Conservation (phyloP, 2,797 vertebrate species). For the Syngnathus rostellatus region DNA sequence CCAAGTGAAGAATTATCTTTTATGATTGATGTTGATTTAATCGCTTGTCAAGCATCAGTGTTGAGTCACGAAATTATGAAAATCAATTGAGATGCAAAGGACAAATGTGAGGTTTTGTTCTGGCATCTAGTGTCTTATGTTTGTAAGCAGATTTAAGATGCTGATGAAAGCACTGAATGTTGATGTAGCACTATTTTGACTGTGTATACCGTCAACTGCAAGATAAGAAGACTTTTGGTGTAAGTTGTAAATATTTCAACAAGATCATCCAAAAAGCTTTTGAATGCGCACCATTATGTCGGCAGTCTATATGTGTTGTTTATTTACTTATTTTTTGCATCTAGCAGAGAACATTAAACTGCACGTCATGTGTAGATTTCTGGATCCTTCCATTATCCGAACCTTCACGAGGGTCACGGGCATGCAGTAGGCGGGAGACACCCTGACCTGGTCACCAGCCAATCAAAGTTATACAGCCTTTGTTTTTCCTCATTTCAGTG, state of each 20-base stretch:
- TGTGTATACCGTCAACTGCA: not conserved
- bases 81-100: no score
- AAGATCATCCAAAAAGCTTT: not conserved
- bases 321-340: constrained; percentile 4
- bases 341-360: constrained; percentile 29
- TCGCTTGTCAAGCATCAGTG: no score
- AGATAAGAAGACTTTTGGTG: no score
- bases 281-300: not conserved
- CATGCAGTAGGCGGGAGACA: no score
- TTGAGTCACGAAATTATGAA: no score
- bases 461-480: constrained; percentile 4
- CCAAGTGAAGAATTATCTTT: no score
- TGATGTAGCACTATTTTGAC: no score
- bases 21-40: no score
- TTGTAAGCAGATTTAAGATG: not conserved
- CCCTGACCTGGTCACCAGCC: no score
- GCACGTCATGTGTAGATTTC: not conserved
- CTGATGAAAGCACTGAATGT: not conserved
- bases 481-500: constrained; percentile 41
- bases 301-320: constrained; percentile 18
- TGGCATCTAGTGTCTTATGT: not conserved
- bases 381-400: no score
- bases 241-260: not conserved
- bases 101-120: not conserved
- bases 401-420: no score